These are phyloP conservation scores for Eunapius fragilis DNA, from an alignment of 37 sponge, comb jelly and placozoan species.

Conservation along the genomic window DNA sequence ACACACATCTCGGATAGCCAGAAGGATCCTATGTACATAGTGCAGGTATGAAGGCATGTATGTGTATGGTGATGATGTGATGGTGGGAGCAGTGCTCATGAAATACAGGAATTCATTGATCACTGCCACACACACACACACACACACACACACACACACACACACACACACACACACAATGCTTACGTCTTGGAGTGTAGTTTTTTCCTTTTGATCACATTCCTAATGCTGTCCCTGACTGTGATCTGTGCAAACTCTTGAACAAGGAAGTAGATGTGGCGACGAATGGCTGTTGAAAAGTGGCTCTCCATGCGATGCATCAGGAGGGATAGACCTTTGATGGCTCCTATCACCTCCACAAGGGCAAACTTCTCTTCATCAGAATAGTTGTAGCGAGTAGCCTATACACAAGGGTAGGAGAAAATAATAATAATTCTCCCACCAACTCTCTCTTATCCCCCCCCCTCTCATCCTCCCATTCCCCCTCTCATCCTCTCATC, in stretches of 20 bases:
- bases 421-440: no score
- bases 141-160: neutral
- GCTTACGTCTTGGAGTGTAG: conserved; percentile 90
- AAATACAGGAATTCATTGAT: neutral
- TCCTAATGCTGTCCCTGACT: conserved; percentile 84
- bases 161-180: neutral
- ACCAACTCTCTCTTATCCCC: neutral
- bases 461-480: neutral
- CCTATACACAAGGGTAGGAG: conserved; percentile 67
- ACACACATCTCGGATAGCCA: conserved; percentile 95
- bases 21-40: conserved; percentile 62
- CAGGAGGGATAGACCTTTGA: conserved; percentile 91
- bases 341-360: conserved; percentile 96
- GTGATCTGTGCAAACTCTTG: conserved; percentile 92
- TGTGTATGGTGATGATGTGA: neutral
- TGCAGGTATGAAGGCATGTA: neutral
- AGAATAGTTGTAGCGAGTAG: conserved; percentile 96
- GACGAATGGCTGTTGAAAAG: conserved; percentile 81
- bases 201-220: conserved; percentile 91
- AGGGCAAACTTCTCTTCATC: conserved; percentile 96
- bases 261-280: conserved; percentile 70
- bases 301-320: conserved; percentile 93
- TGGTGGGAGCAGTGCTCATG: neutral
- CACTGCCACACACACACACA: neutral
- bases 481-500: neutral